Base-by-base conservation (phyloP, 2,888 invertebrate genomes). In the Patella depressa region DNA sequence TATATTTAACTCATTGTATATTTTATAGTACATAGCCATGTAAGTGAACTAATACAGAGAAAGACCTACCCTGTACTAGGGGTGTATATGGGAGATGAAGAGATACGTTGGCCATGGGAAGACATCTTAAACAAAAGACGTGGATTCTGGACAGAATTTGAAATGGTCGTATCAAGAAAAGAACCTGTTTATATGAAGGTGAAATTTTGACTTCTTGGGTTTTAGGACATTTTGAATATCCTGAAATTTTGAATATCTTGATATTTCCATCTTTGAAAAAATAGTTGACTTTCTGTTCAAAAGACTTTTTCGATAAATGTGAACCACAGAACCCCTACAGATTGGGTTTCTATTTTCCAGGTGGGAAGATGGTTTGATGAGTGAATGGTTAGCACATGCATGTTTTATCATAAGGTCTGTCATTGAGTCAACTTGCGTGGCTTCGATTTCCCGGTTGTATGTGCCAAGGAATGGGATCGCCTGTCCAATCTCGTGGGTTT, bases 171-270 rank as follows among this genome's bases (percentile, higher is more conserved):
- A 69, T 70, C 82, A 7, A 80, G 81, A 19, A 88, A 86, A 72
- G 85, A 89, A 78, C 86, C 88, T 5, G 83, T 89, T 45, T 87
- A 83, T 80, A 79, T 88, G 53, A 89, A 88, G 88, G 89, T 90
- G 15, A 69, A 82, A 11, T 14, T 29, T 29, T n/a, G 12, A n/a
- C 17, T 5, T 19, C 2, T 29, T 2, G 29, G 29, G 1, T 29
- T 29, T 29, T 29, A 29, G 29, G 29, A 29, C 29, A 29, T 29
- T 29, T 29, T 29, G 29, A 29, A 29, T 29, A 29, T n/a, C n/a
- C 2, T 2, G n/a, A n/a, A 3, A 59, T 19, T 59, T 19, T 59
- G 2, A n/a, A 17, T 59, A 17, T 2, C 59, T 59, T 59, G 17
- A 17, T 59, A 17, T 59, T n/a, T 59, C 45, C 45, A 45, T 45